These are phyloP conservation scores for Vanessa cardui DNA, from an alignment of 2,888 invertebrate species.

Conservation along the genomic window DNA sequence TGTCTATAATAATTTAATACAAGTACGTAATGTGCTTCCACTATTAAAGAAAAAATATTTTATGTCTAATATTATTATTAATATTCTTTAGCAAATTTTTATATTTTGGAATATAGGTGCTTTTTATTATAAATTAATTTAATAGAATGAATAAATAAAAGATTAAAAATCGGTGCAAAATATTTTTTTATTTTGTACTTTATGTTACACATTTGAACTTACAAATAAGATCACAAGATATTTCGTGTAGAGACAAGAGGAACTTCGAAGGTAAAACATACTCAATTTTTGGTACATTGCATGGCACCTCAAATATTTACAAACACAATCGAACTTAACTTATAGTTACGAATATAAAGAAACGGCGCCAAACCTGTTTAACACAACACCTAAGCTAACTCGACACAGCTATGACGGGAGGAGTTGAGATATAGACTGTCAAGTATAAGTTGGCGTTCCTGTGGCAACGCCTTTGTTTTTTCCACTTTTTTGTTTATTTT, in stretches of 20 bases:
- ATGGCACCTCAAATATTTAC: slow-evolving; percentile 35
- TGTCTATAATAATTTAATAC: too few species aligned
- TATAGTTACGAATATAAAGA: neutral
- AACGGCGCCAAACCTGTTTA: neutral
- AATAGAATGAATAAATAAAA: slow-evolving; percentile 34
- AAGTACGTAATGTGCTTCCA: too few species aligned
- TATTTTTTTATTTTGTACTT: slow-evolving; percentile 64
- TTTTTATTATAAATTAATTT: slow-evolving; percentile 24
- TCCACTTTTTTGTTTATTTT: too few species aligned
- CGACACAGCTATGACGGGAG: too few species aligned
- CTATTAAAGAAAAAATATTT: too few species aligned
- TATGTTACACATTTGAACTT: slow-evolving; percentile 54
- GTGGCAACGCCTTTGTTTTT: too few species aligned
- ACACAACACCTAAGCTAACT: too few species aligned
- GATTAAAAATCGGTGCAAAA: slow-evolving; percentile 56
- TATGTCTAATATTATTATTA: too few species aligned
- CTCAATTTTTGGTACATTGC: slow-evolving; percentile 40
- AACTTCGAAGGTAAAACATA: slow-evolving; percentile 52
- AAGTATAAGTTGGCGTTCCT: too few species aligned
- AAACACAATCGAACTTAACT: slow-evolving; percentile 10
- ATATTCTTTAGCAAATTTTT: too few species aligned
- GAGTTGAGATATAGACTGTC: too few species aligned
- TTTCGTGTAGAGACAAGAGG: slow-evolving; percentile 60
- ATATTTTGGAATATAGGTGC: slow-evolving; percentile 17
- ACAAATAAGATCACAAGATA: slow-evolving; percentile 67